Percentiles rank a stretch among this genome's conserved stretches.
phyloP scores from a whole-genome alignment of 2,888 invertebrate genomes.

The Xestoiulus laeticollis region DNA sequence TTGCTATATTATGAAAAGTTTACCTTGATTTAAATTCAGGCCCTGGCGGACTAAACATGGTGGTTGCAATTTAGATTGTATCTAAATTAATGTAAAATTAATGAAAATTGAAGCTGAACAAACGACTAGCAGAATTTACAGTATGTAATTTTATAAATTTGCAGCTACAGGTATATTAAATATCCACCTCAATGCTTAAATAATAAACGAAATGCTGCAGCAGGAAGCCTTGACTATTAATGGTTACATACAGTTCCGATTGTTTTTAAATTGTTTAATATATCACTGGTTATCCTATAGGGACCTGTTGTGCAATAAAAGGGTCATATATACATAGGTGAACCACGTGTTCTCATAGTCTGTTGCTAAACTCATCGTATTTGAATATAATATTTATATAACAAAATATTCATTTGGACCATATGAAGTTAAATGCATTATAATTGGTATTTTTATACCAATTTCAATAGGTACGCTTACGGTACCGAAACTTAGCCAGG shows the following conservation, averaged over 20 bases:
- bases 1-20: neutral
- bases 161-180: neutral
- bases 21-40: neutral
- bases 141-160: too few species aligned
- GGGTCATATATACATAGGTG: neutral
- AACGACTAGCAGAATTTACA: neutral
- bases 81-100: neutral
- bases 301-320: neutral
- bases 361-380: too few species aligned
- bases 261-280: neutral
- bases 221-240: neutral
- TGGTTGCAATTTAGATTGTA: neutral
- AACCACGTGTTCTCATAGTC: too few species aligned
- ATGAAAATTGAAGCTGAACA: neutral
- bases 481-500: too few species aligned
- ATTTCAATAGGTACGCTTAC: too few species aligned
- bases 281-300: neutral
- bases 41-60: neutral
- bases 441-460: too few species aligned
- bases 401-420: too few species aligned
- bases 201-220: neutral
- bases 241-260: neutral
- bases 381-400: too few species aligned
- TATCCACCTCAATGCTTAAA: neutral
- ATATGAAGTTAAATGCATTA: too few species aligned